Conservation (phyloP, 64 coral and sea anemone species). For the Montipora cactus region DNA sequence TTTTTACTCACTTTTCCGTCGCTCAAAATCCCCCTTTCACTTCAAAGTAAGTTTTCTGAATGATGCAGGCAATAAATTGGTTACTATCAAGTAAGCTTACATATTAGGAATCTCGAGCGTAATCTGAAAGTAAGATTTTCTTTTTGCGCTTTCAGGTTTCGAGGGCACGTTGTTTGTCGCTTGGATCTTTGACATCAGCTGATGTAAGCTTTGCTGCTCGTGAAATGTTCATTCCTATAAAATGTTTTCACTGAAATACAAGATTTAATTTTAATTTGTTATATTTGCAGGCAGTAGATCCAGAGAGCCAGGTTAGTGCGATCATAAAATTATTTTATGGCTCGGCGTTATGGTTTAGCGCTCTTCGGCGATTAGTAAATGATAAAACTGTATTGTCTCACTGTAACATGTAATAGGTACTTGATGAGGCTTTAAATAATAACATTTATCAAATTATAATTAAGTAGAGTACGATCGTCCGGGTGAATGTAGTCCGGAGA, state of each 20-base stretch:
- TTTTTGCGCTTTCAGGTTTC: slow-evolving; percentile 1
- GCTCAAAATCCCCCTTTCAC: background rate
- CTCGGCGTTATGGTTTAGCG: background rate
- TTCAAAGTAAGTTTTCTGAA: background rate
- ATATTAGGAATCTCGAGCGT: no score
- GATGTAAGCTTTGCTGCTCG: slow-evolving; percentile 1
- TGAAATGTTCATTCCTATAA: background rate
- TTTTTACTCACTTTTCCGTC: background rate
- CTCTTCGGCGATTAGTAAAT: no score
- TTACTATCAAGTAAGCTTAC: background rate
- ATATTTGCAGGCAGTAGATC: slow-evolving; percentile 14
- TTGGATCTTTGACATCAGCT: slow-evolving; percentile 7
- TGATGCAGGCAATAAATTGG: background rate
- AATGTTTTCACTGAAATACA: background rate
- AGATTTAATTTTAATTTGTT: background rate
- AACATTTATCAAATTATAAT: no score
- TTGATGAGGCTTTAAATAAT: no score
- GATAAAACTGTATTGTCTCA: no score
- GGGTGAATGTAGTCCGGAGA: no score
- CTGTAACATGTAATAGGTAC: no score
- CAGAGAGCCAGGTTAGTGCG: slow-evolving; percentile 24
- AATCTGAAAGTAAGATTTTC: background rate
- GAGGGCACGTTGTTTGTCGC: background rate
- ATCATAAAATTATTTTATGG: background rate
- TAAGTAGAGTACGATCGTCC: no score